phyloP scores from a whole-genome alignment of 2,113 vertebrate species.

The Mus spicilegus region DNA sequence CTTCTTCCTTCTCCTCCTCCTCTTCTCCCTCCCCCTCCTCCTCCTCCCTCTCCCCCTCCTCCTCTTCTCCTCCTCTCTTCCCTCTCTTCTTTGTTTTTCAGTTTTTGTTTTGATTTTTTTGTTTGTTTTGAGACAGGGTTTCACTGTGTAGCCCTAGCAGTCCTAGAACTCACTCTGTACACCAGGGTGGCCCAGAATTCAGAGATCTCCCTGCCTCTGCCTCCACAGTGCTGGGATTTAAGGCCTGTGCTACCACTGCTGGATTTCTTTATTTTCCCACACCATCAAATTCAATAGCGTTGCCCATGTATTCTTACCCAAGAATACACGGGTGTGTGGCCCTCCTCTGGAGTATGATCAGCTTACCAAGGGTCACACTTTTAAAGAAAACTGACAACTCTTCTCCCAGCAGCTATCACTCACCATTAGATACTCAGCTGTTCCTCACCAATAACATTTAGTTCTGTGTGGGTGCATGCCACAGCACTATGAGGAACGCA shows the following conservation, averaged over 20 bases:
- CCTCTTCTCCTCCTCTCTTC: not conserved
- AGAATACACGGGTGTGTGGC: not conserved
- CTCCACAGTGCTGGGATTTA: not conserved
- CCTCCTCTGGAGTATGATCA: not conserved
- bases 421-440: not conserved
- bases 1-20: rapidly evolving
- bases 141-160: not conserved
- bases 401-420: not conserved
- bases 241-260: not conserved
- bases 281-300: not conserved
- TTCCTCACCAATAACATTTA: not conserved
- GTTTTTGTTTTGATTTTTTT: not conserved
- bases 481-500: too few species aligned
- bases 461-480: not conserved
- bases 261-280: not conserved
- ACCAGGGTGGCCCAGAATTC: not conserved
- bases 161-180: not conserved
- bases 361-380: not conserved
- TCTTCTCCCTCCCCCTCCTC: too few species aligned
- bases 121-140: not conserved
- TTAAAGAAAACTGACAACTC: not conserved
- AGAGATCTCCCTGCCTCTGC: not conserved
- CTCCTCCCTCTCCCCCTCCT: too few species aligned
- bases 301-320: not conserved
- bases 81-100: not conserved